phyloP scores from a whole-genome alignment of 1,140 invertebrate genomes.

The Procambarus virginalis region DNA sequence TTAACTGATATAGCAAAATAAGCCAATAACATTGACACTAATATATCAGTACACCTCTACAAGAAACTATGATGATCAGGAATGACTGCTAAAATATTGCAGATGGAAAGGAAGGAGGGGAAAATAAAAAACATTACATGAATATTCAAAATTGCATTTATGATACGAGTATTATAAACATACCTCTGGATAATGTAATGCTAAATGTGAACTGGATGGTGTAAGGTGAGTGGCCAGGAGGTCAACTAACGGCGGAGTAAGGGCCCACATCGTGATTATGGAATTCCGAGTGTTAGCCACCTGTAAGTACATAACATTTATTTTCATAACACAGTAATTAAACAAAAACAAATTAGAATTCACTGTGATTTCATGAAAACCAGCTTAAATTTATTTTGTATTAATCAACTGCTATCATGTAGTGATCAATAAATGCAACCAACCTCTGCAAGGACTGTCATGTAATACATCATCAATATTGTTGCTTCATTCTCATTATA shows the following conservation, averaged over 20 bases:
- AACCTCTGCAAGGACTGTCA: slow-evolving; percentile 87
- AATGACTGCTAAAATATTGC: too few relatives aligned
- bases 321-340: background rate
- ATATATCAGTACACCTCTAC: too few relatives aligned
- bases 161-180: slow-evolving; percentile 71
- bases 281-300: slow-evolving; percentile 87
- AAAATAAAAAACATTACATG: too few relatives aligned
- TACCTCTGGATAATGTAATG: slow-evolving; percentile 77
- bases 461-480: slow-evolving; percentile 83
- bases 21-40: too few relatives aligned
- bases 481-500: slow-evolving; percentile 79
- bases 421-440: slow-evolving; percentile 71
- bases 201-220: slow-evolving; percentile 80
- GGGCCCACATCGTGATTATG: slow-evolving; percentile 93
- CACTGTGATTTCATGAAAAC: too few relatives aligned
- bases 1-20: too few relatives aligned
- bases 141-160: too few relatives aligned
- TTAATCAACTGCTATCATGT: too few relatives aligned
- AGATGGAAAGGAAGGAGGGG: too few relatives aligned
- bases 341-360: too few relatives aligned
- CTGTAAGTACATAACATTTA: background rate
- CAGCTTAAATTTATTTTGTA: too few relatives aligned
- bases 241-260: slow-evolving; percentile 92
- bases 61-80: too few relatives aligned
- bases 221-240: slow-evolving; percentile 84